phyloP scores from a whole-genome alignment of 2,113 vertebrate species.

The Catharus minimus region DNA sequence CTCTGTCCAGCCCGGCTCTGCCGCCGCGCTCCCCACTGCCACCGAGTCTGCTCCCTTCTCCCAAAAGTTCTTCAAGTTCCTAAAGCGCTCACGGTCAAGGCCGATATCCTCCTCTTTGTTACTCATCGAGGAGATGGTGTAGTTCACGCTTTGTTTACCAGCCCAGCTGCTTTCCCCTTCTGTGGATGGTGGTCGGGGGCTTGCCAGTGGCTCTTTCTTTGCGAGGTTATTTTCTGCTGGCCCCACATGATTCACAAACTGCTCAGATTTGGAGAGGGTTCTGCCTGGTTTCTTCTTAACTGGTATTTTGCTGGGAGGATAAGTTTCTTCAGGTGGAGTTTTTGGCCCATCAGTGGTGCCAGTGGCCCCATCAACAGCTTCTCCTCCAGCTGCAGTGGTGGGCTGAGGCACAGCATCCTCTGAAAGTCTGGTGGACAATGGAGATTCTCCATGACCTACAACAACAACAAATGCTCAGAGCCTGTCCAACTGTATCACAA shows the following conservation, averaged over 20 bases:
- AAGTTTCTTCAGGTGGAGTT: background rate
- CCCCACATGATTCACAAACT: background rate
- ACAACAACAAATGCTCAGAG: background rate
- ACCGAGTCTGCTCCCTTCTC: conserved; percentile 60
- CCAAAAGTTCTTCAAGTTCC: conserved; percentile 70
- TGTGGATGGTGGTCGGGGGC: background rate
- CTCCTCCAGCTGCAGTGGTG: background rate
- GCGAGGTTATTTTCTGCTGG: background rate
- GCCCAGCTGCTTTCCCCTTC: background rate
- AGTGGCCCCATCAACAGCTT: background rate
- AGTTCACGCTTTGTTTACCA: background rate
- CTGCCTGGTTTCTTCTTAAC: conserved; percentile 57
- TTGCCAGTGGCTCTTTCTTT: background rate
- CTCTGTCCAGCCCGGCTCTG: background rate
- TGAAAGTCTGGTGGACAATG: background rate
- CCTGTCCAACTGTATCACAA: background rate
- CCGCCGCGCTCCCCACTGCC: fast-evolving
- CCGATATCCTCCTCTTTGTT: conserved; percentile 52
- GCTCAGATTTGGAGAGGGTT: background rate
- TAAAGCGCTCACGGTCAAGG: conserved; percentile 57
- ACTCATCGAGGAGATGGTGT: conserved; percentile 44
- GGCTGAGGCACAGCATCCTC: background rate
- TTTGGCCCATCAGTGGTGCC: background rate
- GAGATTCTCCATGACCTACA: conserved; percentile 6
- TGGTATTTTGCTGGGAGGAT: conserved; percentile 56